Conservation (phyloP, 2,113 vertebrate species). For the Esox niger region DNA sequence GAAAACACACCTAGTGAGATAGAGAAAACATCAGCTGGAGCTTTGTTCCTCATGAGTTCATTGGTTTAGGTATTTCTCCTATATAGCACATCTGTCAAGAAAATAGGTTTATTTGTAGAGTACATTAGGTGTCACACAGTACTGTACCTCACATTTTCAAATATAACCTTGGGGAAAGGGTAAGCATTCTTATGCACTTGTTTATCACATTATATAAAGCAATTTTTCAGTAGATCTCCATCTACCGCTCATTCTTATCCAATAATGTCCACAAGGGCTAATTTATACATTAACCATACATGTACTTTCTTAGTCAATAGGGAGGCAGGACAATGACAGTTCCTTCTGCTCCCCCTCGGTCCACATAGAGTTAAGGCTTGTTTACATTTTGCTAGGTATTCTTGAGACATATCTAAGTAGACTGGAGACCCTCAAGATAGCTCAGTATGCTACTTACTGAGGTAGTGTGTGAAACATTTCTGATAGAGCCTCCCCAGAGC, state of each 20-base stretch:
- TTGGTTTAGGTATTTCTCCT: too few relatives aligned
- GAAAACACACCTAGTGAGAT: not conserved
- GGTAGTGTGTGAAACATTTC: too few relatives aligned
- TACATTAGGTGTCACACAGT: not conserved
- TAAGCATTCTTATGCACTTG: not conserved
- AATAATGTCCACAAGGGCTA: conserved; percentile 39
- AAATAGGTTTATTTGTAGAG: not conserved
- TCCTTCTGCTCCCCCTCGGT: conserved; percentile 22
- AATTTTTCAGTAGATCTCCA: not conserved
- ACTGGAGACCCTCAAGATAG: too few relatives aligned
- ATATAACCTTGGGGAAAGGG: conserved; percentile 24
- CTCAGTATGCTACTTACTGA: too few relatives aligned
- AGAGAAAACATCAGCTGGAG: not conserved
- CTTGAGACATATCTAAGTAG: too few relatives aligned
- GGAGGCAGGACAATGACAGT: conserved; percentile 14
- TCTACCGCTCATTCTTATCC: conserved; percentile 16
- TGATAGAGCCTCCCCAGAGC: too few relatives aligned
- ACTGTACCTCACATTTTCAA: conserved; percentile 13
- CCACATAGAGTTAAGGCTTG: too few relatives aligned
- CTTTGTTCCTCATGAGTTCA: too few relatives aligned
- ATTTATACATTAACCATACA: conserved; percentile 49
- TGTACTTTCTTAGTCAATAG: conserved; percentile 11
- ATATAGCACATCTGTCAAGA: too few relatives aligned
- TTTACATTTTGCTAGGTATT: too few relatives aligned
- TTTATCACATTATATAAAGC: not conserved